phyloP scores from a whole-genome alignment of 2,113 vertebrate species.

The Rostratula benghalensis region DNA sequence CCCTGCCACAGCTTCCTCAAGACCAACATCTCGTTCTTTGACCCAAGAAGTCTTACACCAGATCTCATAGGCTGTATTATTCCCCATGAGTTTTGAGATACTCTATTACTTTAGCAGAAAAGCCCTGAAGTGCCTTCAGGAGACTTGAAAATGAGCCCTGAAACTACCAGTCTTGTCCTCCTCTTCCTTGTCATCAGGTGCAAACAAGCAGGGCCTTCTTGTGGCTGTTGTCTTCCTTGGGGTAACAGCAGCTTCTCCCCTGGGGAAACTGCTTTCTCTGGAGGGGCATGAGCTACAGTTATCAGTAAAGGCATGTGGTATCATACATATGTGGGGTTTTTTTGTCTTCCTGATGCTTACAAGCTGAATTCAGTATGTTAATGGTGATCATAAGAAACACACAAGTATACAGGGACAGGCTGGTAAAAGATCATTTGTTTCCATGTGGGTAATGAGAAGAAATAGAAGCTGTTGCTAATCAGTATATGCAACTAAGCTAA shows the following conservation, averaged over 20 bases:
- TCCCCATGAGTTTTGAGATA: neutral
- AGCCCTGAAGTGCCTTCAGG: neutral
- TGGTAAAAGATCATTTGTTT: neutral
- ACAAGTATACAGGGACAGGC: neutral
- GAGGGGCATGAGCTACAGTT: neutral
- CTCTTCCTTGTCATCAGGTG: neutral
- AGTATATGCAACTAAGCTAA: neutral
- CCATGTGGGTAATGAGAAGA: neutral
- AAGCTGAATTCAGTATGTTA: neutral
- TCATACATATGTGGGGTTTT: neutral
- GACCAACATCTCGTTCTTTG: neutral
- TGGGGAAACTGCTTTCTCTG: neutral
- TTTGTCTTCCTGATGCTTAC: neutral
- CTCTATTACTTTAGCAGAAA: neutral
- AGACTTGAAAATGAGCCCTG: neutral
- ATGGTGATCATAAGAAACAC: neutral
- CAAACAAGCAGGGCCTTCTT: neutral
- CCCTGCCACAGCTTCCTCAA: neutral
- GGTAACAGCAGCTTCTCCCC: accelerated
- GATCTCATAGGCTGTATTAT: neutral
- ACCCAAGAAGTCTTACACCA: neutral
- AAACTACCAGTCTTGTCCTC: neutral
- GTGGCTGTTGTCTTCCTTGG: neutral
- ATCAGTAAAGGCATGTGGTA: neutral
- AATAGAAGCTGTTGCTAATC: neutral